These are phyloP conservation scores for Arvicanthis niloticus DNA, from an alignment of 2,113 vertebrate genomes.

Conservation along the genomic window DNA sequence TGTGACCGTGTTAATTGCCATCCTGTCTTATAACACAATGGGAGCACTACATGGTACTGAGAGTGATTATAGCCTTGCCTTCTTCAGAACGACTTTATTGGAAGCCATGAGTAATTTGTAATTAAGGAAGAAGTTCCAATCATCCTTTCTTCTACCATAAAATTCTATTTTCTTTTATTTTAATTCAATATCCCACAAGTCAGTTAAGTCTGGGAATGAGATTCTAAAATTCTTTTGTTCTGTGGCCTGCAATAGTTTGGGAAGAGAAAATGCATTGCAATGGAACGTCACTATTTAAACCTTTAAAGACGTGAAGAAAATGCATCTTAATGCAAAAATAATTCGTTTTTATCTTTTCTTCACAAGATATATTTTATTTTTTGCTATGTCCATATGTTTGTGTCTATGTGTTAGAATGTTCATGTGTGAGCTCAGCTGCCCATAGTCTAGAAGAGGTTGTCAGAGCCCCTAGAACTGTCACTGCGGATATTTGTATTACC, in stretches of 20 bases:
- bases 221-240: slow-evolving; percentile 7
- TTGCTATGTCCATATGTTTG: background rate
- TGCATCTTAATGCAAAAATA: background rate
- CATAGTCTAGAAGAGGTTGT: background rate
- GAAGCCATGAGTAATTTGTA: slow-evolving; percentile 66
- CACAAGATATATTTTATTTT: background rate
- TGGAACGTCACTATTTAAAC: background rate
- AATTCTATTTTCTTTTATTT: slow-evolving; percentile 57
- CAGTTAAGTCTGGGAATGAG: background rate
- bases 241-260: background rate
- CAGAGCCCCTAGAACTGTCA: too few relatives aligned
- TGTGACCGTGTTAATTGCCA: slow-evolving; percentile 77
- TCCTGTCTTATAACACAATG: slow-evolving; percentile 64
- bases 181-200: slow-evolving; percentile 34
- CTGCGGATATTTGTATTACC: background rate
- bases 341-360: background rate
- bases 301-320: slow-evolving; percentile 28
- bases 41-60: slow-evolving; percentile 52
- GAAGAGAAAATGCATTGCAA: background rate
- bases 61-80: slow-evolving; percentile 71
- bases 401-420: background rate
- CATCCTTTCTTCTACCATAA: slow-evolving; percentile 58
- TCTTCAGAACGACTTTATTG: slow-evolving; percentile 67
- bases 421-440: too few relatives aligned
- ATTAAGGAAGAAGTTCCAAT: slow-evolving; percentile 71